Evolutionary conservation across 2,113 vertebrate species (phyloP), one percentile per base, ranked within the genome.

Genomic region (Protomyctophum bolini): DNA sequence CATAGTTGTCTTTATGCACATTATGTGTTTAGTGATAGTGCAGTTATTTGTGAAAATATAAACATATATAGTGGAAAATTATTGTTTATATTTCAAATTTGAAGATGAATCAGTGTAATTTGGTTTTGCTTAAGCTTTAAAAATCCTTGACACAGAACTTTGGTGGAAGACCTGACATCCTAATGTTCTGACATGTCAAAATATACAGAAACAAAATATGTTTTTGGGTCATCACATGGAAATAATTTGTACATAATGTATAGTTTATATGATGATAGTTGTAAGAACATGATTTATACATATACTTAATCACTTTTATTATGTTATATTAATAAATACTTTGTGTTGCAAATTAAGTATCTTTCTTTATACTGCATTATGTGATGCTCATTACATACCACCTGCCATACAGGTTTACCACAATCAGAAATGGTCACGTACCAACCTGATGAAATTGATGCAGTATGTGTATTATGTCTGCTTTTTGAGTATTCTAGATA

Each of bases 201-300:
- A 21, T 21, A 21, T 21, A 21, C 21, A 21, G 21, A 21, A 21
- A n/a, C 10, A 50, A 10, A 8, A 10, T 12, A 54, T 64, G 15
- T 41, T 41, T 41, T 41, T 21, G 21, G 33, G 33, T 41, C 33
- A 4, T 41, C 33, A 41, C 12, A 29, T 49, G 7, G 64, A 7
- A 47, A 58, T 48, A n/a, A 65, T 29, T 2, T 89, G 81, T 89
- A 89, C 81, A 88, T 85, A 45, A 48, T 86, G 77, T 87, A 84
- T 72, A 79, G 63, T 76, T 69, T 63, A 73, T 62, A 41, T 41
- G 33, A 41, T 41, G 8, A n/a, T 12, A 55, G 52, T 14, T 55
- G 52, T 55, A 1, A 55, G 6, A 12, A 14, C 52, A 54, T 54
- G 52, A 54, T 41, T 41, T 41, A 41, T 41, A 41, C 33, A 41